Conservation (phyloP, 92 coral and sea anemone genomes). For the Meandrina meandrites region DNA sequence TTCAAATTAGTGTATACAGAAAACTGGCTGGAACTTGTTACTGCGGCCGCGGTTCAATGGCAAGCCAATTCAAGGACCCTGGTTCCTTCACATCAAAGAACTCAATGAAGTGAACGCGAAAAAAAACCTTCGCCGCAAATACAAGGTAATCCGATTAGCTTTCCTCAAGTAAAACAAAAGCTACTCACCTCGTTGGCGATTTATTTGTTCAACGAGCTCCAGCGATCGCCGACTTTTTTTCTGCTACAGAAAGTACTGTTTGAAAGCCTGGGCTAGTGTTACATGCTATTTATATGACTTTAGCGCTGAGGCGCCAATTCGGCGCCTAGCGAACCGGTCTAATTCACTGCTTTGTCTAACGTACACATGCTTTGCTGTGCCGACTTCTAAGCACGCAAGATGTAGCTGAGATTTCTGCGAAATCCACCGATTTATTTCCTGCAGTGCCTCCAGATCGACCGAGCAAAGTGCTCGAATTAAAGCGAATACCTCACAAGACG, state of each 20-base stretch:
- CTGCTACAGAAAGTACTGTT: constrained; percentile 72
- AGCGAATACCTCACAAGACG: constrained; percentile 47
- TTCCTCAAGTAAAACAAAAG: constrained; percentile 61
- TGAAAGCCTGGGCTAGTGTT: constrained; percentile 84
- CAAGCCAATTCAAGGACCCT: constrained; percentile 10
- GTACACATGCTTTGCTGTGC: constrained; percentile 93
- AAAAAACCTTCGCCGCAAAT: constrained; percentile 27
- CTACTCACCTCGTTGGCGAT: constrained; percentile 67
- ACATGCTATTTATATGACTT: constrained; percentile 95
- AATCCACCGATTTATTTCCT: constrained; percentile 34
- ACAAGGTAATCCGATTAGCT: constrained; percentile 66
- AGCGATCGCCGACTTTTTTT: constrained; percentile 69
- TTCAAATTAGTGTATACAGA: constrained; percentile 56
- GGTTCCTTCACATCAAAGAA: constrained; percentile 7
- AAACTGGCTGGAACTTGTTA: constrained; percentile 39
- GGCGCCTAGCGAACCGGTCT: constrained; percentile 91
- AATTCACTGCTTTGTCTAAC: constrained; percentile 93
- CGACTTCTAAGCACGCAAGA: constrained; percentile 96
- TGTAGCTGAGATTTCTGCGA: constrained; percentile 71
- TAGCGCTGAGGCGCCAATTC: constrained; percentile 87
- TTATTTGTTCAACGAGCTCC: constrained; percentile 46
- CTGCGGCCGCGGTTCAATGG: constrained; percentile 41
- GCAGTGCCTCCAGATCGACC: constrained; percentile 46
- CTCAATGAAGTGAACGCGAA: constrained; percentile 5
- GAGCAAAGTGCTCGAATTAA: constrained; percentile 24